Evolutionary conservation across 2,888 invertebrate genomes (phyloP).

Genomic region (Nomada ferruginata): DNA sequence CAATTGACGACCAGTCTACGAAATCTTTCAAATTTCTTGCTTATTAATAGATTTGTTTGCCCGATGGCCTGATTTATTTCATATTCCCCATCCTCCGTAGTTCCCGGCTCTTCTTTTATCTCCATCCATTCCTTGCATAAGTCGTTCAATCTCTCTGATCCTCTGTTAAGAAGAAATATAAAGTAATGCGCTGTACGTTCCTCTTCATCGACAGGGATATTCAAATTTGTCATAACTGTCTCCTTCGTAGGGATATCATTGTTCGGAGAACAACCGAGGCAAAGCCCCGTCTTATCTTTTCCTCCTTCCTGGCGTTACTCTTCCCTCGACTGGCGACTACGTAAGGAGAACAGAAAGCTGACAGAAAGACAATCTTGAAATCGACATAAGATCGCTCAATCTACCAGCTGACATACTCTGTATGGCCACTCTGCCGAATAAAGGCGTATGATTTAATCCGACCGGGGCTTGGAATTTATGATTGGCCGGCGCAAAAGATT

Average conservation of each 20-base stretch:
- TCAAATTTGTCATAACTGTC: constrained; percentile 75
- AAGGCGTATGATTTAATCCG: constrained; percentile 68
- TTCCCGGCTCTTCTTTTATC: constrained; percentile 82
- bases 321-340: constrained; percentile 87
- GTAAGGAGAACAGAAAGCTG: constrained; percentile 84
- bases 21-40: constrained; percentile 92
- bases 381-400: neutral
- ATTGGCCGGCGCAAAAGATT: constrained; percentile 86
- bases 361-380: neutral
- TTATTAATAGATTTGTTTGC: constrained; percentile 90
- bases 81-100: constrained; percentile 86
- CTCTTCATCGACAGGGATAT: constrained; percentile 78
- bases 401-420: constrained; percentile 20
- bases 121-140: constrained; percentile 86
- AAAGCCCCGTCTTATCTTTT: constrained; percentile 66
- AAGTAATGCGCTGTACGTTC: constrained; percentile 83
- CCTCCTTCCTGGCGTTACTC: constrained; percentile 86
- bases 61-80: constrained; percentile 90
- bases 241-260: constrained; percentile 77
- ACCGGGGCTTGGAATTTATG: constrained; percentile 85
- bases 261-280: constrained; percentile 36
- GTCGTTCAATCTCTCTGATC: constrained; percentile 85
- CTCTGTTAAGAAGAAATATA: too few relatives aligned
- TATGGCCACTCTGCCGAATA: constrained; percentile 68
- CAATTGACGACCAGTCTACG: constrained; percentile 83